Evolutionary conservation across 2,797 vertebrate species (phyloP).

Genomic region (Gallirallus australis): DNA sequence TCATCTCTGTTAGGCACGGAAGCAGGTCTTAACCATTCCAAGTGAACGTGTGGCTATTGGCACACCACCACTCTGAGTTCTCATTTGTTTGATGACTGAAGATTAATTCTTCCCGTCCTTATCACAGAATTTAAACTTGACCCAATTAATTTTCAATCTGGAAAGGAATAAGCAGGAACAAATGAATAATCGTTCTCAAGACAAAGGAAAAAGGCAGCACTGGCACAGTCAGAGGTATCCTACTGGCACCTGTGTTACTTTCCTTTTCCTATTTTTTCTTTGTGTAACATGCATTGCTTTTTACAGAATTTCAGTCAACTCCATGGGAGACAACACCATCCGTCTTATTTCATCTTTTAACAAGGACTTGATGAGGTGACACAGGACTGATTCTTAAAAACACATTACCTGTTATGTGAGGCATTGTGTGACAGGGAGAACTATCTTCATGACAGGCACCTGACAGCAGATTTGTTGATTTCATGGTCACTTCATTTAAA

Average conservation of each 20-base stretch:
- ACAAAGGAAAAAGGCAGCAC: neutral
- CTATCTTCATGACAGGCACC: slow-evolving; percentile 84
- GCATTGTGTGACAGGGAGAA: slow-evolving; percentile 84
- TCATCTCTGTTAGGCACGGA: neutral
- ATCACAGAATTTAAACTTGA: slow-evolving; percentile 49
- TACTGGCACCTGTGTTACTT: neutral
- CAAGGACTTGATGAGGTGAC: slow-evolving; percentile 86
- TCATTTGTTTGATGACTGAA: slow-evolving; percentile 16
- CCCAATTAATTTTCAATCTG: slow-evolving; percentile 42
- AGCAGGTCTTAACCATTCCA: slow-evolving; percentile 18
- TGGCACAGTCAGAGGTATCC: neutral
- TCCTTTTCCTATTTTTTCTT: slow-evolving; percentile 36
- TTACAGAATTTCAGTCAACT: slow-evolving; percentile 75
- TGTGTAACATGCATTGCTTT: slow-evolving; percentile 47
- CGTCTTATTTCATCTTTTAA: slow-evolving; percentile 86
- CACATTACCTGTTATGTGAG: slow-evolving; percentile 86
- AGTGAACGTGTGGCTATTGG: neutral
- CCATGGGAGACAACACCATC: slow-evolving; percentile 78
- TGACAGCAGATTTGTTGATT: slow-evolving; percentile 89
- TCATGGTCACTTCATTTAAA: slow-evolving; percentile 88
- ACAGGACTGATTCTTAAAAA: slow-evolving; percentile 86
- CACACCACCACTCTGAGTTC: neutral
- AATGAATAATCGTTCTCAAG: neutral
- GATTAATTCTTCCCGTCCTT: slow-evolving; percentile 35
- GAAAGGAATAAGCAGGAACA: slow-evolving; percentile 46